These are phyloP conservation scores for Cryptotermes secundus DNA, from an alignment of 1,140 invertebrate species.

Conservation along the genomic window DNA sequence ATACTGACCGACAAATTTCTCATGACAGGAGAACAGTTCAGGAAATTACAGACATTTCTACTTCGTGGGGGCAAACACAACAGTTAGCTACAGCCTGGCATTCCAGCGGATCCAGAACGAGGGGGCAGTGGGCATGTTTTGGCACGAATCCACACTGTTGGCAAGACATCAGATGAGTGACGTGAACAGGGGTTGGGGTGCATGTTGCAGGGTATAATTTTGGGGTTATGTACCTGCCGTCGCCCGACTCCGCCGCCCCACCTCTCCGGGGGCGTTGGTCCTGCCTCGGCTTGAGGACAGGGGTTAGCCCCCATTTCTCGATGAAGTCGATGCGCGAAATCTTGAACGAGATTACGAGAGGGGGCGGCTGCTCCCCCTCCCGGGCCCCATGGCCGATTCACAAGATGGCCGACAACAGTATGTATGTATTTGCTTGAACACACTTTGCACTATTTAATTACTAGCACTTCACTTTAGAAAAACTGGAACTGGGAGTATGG, in stretches of 20 bases:
- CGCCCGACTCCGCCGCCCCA: conserved; percentile 62
- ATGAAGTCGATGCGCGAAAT: conserved; percentile 94
- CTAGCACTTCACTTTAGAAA: neutral
- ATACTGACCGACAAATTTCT: too few relatives aligned
- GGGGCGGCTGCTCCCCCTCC: conserved; percentile 51
- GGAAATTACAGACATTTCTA: too few relatives aligned
- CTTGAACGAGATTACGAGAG: conserved; percentile 63
- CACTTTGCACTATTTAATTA: conserved; percentile 15
- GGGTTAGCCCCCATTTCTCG: conserved; percentile 93
- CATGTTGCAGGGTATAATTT: too few relatives aligned
- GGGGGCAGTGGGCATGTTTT: too few relatives aligned
- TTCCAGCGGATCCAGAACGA: too few relatives aligned
- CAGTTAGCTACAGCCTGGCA: too few relatives aligned
- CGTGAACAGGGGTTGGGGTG: neutral
- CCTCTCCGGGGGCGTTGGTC: conserved; percentile 71
- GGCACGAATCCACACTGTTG: neutral
- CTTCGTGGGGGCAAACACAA: too few relatives aligned
- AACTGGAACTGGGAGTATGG: neutral
- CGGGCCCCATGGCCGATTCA: conserved; percentile 48
- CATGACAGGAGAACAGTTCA: too few relatives aligned
- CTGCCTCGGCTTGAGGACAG: conserved; percentile 91
- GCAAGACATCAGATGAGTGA: neutral
- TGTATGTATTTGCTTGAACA: neutral
- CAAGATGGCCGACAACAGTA: conserved; percentile 29
- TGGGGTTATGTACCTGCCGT: conserved; percentile 58